Evolutionary conservation across 2,888 invertebrate genomes (phyloP).

Genomic region (Euplexia lucipara): DNA sequence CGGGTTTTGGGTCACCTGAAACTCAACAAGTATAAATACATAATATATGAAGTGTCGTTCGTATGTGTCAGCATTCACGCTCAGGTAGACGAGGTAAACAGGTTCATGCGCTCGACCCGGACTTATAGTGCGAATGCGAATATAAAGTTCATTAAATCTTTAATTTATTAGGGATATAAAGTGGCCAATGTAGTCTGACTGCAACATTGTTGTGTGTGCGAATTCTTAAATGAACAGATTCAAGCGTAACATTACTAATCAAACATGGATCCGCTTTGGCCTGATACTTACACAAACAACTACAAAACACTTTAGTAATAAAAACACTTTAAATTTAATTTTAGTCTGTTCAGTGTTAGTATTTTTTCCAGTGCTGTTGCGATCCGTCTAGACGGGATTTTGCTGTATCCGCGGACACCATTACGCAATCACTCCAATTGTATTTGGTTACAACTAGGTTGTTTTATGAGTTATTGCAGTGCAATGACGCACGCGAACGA

Average conservation of each 20-base stretch:
- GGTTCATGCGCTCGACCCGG: conserved; percentile 37
- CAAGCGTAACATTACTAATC: conserved; percentile 14
- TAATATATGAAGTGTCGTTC: conserved; percentile 40
- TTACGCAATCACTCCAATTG: conserved; percentile 62
- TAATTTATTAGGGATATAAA: conserved; percentile 22
- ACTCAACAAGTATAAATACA: conserved; percentile 35
- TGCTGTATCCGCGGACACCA: conserved; percentile 41
- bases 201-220: not conserved
- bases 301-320: conserved; percentile 40
- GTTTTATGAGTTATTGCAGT: conserved; percentile 65
- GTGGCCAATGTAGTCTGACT: not conserved
- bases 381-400: conserved; percentile 56
- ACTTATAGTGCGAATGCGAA: conserved; percentile 19
- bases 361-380: conserved; percentile 23
- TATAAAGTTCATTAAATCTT: conserved; percentile 11
- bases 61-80: conserved; percentile 45
- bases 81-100: conserved; percentile 52
- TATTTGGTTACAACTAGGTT: conserved; percentile 61
- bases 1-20: conserved; percentile 27
- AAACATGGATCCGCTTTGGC: conserved; percentile 11
- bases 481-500: conserved; percentile 63
- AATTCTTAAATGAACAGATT: conserved; percentile 5
- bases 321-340: conserved; percentile 37
- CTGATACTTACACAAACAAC: conserved; percentile 19
- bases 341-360: conserved; percentile 22